Evolutionary conservation across 2,888 invertebrate species (phyloP), one percentile per base, ranked within the genome.

Genomic region (Myopa tessellatipennis): DNA sequence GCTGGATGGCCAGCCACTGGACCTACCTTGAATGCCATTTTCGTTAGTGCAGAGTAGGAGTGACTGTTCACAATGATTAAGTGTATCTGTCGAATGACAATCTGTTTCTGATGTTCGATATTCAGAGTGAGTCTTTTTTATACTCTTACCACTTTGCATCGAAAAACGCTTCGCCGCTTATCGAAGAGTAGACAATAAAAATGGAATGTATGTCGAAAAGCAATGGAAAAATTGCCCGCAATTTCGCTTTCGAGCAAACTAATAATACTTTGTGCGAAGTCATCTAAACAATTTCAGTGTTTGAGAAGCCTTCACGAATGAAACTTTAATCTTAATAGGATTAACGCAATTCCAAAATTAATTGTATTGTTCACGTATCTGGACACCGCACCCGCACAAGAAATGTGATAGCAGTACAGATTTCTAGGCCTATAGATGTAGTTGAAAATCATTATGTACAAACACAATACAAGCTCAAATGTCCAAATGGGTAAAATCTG

Each of bases 11-110:
- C 34, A 34, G 4, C 16, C 38, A 50, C 4, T 10, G 16, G 18
- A 40, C 26, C 61, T 78, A 81, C 80, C 77, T 81, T 80, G 71
- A 81, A 79, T 79, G 77, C 79, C 81, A 80, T 80, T 80, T 68
- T 78, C 61, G 74, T 74, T 75, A 50, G 36, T 36, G 50, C 77
- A 58, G 65, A 18, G 67, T 69, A 16, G n/a, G 69, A 75, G 70
- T 77, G 78, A 80, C 77, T 79, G 73, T 38, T 75, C 65, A 76
- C 77, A 52, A 55, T 55, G 12, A 55, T 55, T 55, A 60, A 60
- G 78, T 82, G 79, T 78, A 60, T 81, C 71, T 69, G 72, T 65
- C 75, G 78, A 80, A 63, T 70, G 67, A 40, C 72, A 80, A 69
- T 60, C 72, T 77, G 75, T 60, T 58, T 61, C 55, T 80, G 77